These are phyloP conservation scores for Sitobion miscanthi DNA, from an alignment of 1,140 invertebrate genomes.

Conservation along the genomic window DNA sequence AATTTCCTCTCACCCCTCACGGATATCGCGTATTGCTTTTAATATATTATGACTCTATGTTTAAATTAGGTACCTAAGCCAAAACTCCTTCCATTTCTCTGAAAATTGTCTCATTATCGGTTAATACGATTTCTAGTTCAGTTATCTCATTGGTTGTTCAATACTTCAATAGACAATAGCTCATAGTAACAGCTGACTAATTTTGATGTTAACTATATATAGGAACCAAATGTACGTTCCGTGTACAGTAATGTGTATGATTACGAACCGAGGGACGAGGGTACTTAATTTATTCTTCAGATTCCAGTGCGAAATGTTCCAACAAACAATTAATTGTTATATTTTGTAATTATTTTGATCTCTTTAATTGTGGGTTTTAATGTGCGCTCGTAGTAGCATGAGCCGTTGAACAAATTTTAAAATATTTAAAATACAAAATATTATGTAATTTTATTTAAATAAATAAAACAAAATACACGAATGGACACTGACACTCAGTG, in stretches of 20 bases:
- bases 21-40: neutral
- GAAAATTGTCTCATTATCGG: neutral
- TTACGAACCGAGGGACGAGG: neutral
- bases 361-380: neutral
- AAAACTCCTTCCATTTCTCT: neutral
- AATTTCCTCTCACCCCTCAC: neutral
- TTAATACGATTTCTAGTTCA: neutral
- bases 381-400: neutral
- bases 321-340: neutral
- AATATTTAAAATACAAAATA: no score
- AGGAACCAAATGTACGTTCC: neutral
- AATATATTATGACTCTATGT: neutral
- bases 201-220: neutral
- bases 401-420: no score
- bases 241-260: neutral
- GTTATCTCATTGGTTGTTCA: neutral
- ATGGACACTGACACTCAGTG: neutral
- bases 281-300: neutral
- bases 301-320: neutral
- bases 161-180: neutral
- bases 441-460: no score
- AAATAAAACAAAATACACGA: neutral
- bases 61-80: neutral
- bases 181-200: neutral
- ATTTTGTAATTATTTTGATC: neutral